A percentile compares a stretch with the other conserved stretches of the same genome.
These are phyloP conservation scores for Petrolisthes manimaculis DNA, from an alignment of 2,888 invertebrate species.

Conservation along the genomic window DNA sequence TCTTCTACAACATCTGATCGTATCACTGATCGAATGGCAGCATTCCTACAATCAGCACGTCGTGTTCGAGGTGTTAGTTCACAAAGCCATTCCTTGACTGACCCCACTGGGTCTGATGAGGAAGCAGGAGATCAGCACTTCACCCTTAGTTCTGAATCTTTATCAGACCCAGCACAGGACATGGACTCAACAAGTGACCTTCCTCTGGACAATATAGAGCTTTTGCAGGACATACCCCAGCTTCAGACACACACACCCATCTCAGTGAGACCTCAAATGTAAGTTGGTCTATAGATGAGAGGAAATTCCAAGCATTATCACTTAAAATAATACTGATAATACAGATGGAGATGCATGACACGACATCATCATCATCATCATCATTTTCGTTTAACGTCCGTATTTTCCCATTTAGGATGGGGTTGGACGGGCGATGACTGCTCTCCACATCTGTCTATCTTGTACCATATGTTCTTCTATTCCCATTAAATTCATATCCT, in stretches of 20 bases:
- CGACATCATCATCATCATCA: too few species aligned
- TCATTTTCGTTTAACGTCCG: too few species aligned
- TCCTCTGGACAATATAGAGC: slow-evolving; percentile 19
- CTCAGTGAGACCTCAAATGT: slow-evolving; percentile 32
- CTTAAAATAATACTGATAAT: too few species aligned
- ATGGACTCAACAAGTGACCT: slow-evolving; percentile 39
- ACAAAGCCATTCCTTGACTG: slow-evolving; percentile 46
- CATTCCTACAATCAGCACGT: slow-evolving; percentile 69
- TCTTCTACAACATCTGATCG: slow-evolving; percentile 65
- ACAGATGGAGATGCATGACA: too few species aligned
- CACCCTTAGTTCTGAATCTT: slow-evolving; percentile 49
- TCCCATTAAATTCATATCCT: too few species aligned
- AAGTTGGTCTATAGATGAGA: slow-evolving; percentile 6
- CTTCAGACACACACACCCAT: not conserved
- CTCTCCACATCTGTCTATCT: too few species aligned
- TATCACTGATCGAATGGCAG: slow-evolving; percentile 65
- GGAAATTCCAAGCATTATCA: too few species aligned
- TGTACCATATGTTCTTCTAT: too few species aligned
- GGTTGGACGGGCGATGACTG: too few species aligned
- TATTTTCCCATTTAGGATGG: too few species aligned
- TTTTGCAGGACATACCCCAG: slow-evolving; percentile 21
- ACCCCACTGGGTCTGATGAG: slow-evolving; percentile 46
- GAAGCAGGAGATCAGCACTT: slow-evolving; percentile 44
- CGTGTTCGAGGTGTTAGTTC: slow-evolving; percentile 29
- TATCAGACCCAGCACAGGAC: slow-evolving; percentile 48